Conservation (phyloP, 2,113 vertebrate genomes). For the Mustelus asterias region DNA sequence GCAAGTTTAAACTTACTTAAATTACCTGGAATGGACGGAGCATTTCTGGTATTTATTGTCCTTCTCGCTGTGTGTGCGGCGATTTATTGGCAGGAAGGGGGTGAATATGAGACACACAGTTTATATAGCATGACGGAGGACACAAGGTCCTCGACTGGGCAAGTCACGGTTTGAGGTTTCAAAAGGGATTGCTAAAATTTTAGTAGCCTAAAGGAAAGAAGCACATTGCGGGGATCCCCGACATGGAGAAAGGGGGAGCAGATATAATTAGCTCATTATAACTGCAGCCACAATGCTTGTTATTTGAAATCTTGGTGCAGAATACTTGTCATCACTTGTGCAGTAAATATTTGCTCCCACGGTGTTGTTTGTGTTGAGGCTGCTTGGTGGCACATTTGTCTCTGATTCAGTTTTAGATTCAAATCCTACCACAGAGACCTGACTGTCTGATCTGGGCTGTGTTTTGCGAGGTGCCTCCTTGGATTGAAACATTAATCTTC, state of each 20-base stretch:
- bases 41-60: not conserved
- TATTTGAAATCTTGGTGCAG: not conserved
- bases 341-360: too few relatives aligned
- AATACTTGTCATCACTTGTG: too few relatives aligned
- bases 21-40: not conserved
- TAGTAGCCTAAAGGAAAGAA: not conserved
- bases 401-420: not conserved
- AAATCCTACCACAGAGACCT: not conserved
- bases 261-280: not conserved
- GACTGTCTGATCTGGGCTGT: too few relatives aligned
- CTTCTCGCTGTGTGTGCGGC: not conserved
- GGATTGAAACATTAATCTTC: too few relatives aligned
- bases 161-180: not conserved
- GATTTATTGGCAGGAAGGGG: slow-evolving; percentile 6
- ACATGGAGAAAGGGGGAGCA: not conserved
- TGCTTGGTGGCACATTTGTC: not conserved
- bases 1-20: not conserved
- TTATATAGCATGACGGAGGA: not conserved
- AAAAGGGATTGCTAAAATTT: not conserved
- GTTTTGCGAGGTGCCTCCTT: too few relatives aligned
- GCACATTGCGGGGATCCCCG: not conserved
- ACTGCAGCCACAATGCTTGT: not conserved
- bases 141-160: not conserved
- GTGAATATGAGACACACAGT: not conserved
- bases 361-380: too few relatives aligned